Evolutionary conservation across 2,113 vertebrate species (phyloP).

Genomic region (Zosterops japonicus): DNA sequence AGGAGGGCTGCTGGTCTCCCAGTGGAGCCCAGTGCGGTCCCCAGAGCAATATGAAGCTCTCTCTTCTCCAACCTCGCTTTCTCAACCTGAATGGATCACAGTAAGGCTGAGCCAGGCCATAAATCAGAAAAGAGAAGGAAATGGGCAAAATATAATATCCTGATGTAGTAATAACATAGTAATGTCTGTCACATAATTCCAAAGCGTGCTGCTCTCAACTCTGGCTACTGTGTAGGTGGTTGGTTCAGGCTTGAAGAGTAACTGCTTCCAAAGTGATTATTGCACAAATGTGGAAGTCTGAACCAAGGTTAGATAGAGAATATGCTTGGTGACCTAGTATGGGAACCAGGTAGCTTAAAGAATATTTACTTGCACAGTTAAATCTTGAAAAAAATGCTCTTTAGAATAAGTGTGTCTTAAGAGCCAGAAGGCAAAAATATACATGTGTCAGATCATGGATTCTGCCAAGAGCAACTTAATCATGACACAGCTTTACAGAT

Average conservation of each 20-base stretch:
- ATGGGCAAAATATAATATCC: not conserved
- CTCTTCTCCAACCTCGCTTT: fast-evolving
- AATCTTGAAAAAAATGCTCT: not conserved
- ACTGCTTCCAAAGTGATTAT: not conserved
- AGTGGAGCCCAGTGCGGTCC: not conserved
- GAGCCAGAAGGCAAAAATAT: not conserved
- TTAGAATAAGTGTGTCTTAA: not conserved
- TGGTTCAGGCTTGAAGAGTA: not conserved
- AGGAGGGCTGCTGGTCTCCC: not conserved
- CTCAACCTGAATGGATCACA: not conserved
- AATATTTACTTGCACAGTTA: not conserved
- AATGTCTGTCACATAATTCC: not conserved
- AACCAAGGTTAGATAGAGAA: not conserved
- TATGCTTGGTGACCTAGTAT: not conserved
- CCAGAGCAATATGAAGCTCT: not conserved
- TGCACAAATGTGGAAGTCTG: not conserved
- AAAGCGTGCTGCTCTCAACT: not conserved
- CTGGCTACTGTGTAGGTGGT: fast-evolving
- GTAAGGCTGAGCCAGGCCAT: not conserved
- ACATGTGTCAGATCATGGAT: not conserved
- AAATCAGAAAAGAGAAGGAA: not conserved
- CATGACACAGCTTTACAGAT: not conserved
- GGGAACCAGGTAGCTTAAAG: not conserved
- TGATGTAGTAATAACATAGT: not conserved
- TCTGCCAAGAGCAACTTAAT: not conserved